These are phyloP conservation scores for Periophthalmodon schlosseri DNA, from an alignment of 2,113 vertebrate genomes.

Conservation along the genomic window DNA sequence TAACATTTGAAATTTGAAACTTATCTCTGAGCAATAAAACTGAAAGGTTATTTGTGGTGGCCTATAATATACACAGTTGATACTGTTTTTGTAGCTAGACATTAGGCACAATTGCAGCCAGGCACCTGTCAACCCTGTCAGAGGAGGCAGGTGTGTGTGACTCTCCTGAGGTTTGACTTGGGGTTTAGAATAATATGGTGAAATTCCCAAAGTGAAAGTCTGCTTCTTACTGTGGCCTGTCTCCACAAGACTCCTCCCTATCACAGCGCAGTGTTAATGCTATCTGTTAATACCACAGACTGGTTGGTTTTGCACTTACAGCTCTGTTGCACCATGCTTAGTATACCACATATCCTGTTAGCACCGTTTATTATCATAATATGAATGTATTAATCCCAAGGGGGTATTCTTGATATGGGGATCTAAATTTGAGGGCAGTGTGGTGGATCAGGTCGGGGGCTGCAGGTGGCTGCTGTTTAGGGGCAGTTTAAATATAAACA, in stretches of 20 bases:
- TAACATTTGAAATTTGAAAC: constrained; percentile 4
- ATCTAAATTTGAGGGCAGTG: constrained; percentile 59
- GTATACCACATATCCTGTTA: constrained; percentile 45
- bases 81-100: constrained; percentile 19
- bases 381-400: constrained; percentile 46
- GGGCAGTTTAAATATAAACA: constrained; percentile 67
- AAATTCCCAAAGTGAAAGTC: constrained; percentile 73
- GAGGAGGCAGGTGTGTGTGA: constrained; percentile 72
- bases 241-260: constrained; percentile 39
- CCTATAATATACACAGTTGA: neutral
- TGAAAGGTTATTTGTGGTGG: neutral
- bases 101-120: constrained; percentile 16
- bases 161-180: constrained; percentile 64
- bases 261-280: neutral
- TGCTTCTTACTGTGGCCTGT: constrained; percentile 47
- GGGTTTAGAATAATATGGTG: constrained; percentile 54
- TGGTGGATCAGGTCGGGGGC: constrained; percentile 55
- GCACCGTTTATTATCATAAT: constrained; percentile 17
- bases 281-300: neutral
- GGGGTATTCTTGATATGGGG: constrained; percentile 47
- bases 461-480: constrained; percentile 44
- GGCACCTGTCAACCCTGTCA: constrained; percentile 60
- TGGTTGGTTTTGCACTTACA: constrained; percentile 7
- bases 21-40: neutral
- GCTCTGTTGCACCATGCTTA: constrained; percentile 17